A percentile compares a stretch with the other conserved stretches of the same genome.
These are phyloP conservation scores for Lasius fuliginosus DNA, from an alignment of 2,888 invertebrate genomes.

Conservation along the genomic window DNA sequence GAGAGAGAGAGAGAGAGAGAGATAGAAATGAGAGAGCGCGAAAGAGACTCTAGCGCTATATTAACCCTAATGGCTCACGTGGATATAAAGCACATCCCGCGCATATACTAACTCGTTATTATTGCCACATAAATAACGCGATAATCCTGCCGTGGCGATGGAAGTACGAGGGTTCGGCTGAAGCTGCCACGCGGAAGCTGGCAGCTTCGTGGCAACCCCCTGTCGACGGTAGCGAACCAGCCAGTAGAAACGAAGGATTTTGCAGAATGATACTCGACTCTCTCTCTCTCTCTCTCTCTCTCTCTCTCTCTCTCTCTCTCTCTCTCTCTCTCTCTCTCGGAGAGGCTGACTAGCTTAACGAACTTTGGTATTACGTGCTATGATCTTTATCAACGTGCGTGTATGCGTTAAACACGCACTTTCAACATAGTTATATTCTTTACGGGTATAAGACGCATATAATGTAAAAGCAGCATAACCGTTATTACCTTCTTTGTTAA, in stretches of 20 bases:
- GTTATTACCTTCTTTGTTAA: neutral
- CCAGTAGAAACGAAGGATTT: constrained; percentile 53
- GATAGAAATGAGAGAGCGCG: constrained; percentile 57
- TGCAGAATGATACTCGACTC: constrained; percentile 43
- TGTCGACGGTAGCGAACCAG: constrained; percentile 44
- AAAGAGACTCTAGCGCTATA: constrained; percentile 80
- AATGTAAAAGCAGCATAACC: neutral
- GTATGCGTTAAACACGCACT: constrained; percentile 21
- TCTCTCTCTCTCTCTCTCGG: constrained; percentile 23
- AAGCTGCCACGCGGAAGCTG: constrained; percentile 56
- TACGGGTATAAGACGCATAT: neutral
- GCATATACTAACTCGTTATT: constrained; percentile 86
- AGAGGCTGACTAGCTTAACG: constrained; percentile 52
- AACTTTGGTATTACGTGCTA: constrained; percentile 45
- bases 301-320: constrained; percentile 28
- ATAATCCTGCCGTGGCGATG: constrained; percentile 83
- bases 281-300: constrained; percentile 24
- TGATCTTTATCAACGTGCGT: constrained; percentile 24
- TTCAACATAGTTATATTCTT: constrained; percentile 19
- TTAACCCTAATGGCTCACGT: constrained; percentile 86
- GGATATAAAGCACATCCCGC: constrained; percentile 86
- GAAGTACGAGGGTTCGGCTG: constrained; percentile 69
- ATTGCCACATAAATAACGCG: constrained; percentile 86
- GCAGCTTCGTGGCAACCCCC: constrained; percentile 48
- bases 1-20: constrained; percentile 44